phyloP scores from a whole-genome alignment of 2,797 vertebrate species.

The Coracias cyanogaster region DNA sequence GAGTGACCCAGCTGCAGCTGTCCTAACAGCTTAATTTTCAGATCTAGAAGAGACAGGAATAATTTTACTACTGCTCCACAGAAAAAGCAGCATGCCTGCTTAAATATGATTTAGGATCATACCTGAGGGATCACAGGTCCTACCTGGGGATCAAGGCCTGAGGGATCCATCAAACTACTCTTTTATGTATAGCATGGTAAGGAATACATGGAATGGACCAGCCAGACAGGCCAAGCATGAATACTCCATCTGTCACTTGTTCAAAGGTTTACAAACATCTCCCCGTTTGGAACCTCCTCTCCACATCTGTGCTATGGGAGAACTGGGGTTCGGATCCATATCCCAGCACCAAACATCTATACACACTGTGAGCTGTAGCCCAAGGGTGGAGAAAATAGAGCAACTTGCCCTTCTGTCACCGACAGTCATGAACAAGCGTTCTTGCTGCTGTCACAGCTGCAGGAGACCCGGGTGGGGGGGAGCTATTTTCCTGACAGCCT shows the following conservation, averaged over 20 bases:
- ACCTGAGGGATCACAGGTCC: background rate
- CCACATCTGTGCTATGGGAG: background rate
- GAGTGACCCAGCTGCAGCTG: background rate
- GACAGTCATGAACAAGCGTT: background rate
- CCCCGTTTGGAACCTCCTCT: background rate
- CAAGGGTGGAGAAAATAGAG: conserved; percentile 4
- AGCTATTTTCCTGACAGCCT: conserved; percentile 3
- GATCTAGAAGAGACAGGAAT: background rate
- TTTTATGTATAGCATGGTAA: background rate
- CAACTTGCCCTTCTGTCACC: background rate
- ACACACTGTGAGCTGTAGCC: background rate
- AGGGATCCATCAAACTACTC: background rate
- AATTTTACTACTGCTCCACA: background rate
- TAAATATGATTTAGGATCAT: background rate
- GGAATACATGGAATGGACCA: background rate
- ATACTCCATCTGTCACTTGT: background rate
- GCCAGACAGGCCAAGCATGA: background rate
- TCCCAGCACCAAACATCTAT: background rate
- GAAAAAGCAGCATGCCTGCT: background rate
- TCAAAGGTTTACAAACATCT: background rate
- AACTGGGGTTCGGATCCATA: background rate
- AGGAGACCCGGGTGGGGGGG: background rate
- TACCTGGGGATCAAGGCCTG: background rate
- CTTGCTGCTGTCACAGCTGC: background rate
- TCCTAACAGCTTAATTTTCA: background rate